Conservation (phyloP, 2,113 vertebrate species). For the Pipa parva region DNA sequence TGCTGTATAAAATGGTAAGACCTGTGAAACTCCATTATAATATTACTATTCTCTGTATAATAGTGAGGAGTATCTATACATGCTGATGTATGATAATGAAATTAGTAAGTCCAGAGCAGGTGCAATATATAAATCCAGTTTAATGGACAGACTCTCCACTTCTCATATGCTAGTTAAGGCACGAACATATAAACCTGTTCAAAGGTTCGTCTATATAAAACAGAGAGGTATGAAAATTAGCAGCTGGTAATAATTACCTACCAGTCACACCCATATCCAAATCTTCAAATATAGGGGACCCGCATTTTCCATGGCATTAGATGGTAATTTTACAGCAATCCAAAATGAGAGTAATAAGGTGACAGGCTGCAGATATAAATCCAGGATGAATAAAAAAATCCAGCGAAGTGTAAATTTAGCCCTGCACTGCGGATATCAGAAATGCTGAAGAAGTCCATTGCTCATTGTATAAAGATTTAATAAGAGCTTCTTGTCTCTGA, state of each 20-base stretch:
- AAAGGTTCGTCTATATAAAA: no score
- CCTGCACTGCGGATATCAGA: background rate
- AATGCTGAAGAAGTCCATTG: background rate
- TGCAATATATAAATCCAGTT: no score
- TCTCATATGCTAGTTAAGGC: no score
- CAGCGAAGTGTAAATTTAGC: background rate
- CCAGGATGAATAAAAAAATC: background rate
- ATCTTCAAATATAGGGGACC: constrained; percentile 28
- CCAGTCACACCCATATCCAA: constrained; percentile 40
- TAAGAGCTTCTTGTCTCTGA: background rate
- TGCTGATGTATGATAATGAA: no score
- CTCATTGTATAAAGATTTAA: background rate
- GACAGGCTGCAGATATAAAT: background rate
- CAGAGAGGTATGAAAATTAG: no score
- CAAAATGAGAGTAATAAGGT: background rate
- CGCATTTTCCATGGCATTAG: constrained; percentile 37
- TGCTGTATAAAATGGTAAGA: background rate
- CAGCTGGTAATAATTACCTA: background rate
- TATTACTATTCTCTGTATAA: no score
- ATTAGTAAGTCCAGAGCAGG: no score
- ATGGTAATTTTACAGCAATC: background rate
- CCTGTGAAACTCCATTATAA: no score
- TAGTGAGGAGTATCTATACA: no score
- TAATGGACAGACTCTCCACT: no score
- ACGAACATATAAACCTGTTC: no score